Conservation (phyloP, 2,888 invertebrate genomes). For the Balanococcus diminutus region DNA sequence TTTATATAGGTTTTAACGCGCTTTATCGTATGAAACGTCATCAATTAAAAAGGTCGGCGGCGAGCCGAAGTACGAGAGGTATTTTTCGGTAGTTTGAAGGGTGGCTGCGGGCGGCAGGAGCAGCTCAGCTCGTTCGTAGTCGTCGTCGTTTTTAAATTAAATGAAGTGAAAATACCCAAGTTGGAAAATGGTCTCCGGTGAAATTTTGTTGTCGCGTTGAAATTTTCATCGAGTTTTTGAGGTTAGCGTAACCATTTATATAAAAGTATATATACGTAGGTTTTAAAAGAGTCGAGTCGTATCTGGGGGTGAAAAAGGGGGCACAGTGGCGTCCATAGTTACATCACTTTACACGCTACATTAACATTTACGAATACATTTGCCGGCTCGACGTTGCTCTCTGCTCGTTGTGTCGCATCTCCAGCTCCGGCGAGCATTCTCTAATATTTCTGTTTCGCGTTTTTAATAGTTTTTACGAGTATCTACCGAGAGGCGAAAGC, state of each 20-base stretch:
- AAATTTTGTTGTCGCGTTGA: conserved; percentile 31
- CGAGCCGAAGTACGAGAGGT: not conserved
- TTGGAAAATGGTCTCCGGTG: conserved; percentile 14
- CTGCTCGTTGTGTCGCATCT: not conserved
- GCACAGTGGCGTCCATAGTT: not conserved
- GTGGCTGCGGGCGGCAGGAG: not conserved
- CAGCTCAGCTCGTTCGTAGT: not conserved
- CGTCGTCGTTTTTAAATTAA: conserved; percentile 29
- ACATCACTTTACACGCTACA: conserved; percentile 31
- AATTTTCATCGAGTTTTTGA: conserved; percentile 23
- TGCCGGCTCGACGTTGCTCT: not conserved
- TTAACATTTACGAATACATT: conserved; percentile 40
- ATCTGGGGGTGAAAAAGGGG: not conserved
- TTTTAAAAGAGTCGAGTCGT: too few relatives aligned
- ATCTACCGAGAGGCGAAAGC: not conserved
- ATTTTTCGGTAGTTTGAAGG: not conserved
- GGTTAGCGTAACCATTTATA: conserved; percentile 15
- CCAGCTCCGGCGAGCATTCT: conserved; percentile 7
- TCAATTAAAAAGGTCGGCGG: not conserved
- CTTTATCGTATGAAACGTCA: conserved; percentile 18
- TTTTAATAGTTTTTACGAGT: not conserved
- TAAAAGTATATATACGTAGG: not conserved
- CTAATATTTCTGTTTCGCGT: not conserved
- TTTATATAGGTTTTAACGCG: conserved; percentile 39
- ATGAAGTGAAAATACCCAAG: conserved; percentile 24